Base-by-base conservation (phyloP, 1,140 invertebrate genomes). In the Odontomachus brunneus region DNA sequence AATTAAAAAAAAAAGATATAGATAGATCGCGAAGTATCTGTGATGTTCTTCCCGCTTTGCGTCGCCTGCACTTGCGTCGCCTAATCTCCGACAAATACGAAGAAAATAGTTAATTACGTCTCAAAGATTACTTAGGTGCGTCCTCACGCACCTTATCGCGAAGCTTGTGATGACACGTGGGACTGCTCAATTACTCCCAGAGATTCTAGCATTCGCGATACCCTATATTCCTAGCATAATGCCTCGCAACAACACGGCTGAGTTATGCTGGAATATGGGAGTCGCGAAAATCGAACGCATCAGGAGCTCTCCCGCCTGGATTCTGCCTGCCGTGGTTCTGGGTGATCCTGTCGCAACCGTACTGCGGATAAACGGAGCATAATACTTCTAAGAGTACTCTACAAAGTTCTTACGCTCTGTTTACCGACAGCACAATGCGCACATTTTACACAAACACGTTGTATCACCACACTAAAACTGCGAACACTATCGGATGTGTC, bases 381-480 rank as follows among this genome's bases (percentile, higher is more conserved):
- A 93, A 92, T 93, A 81, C 91, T 91, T 91, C 86, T 65, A 66
- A 55, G 59, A 12, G 53, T 24, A 51, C 26, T 14, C 83, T 7
- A 53, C 75, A 84, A 92, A 92, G 91, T 82, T 86, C 73, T 92
- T 90, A 92, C 86, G 90, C 90, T 92, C 91, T 86, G 90, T 89
- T 92, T 92, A 92, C 91, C 91, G 91, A 90, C 75, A 82, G 59
- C 85, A 78, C 85, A 83, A 67, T 48, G 51, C 62, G 80, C 11
- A 48, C 12, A 67, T 75, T 74, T 62, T 19, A 22, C 24, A 67
- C 7, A 55, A 15, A 9, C 3, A 66, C 9, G 14, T 15, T 7
- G 38, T n/a, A 14, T 73, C 53, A 29, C 44, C 9, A 5, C n/a
- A 49, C 11, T 7, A 44, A 44, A 4, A 44, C 38, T 0, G 14